Conservation (phyloP, 2,797 vertebrate species). For the Chelidonichthys spinosus region DNA sequence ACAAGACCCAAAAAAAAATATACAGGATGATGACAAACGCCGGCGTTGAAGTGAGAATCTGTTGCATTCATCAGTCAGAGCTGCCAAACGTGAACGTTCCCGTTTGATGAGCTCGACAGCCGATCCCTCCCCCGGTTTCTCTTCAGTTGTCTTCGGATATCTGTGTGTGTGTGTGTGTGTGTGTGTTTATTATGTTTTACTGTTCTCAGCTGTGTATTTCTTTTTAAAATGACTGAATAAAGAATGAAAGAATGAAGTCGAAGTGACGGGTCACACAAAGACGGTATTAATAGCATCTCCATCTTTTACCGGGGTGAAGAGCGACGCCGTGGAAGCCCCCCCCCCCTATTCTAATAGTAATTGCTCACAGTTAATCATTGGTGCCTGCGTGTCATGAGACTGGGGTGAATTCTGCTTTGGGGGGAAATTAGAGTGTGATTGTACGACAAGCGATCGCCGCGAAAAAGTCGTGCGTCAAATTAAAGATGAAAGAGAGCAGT, state of each 20-base stretch:
- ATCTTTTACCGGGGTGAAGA: constrained; percentile 46
- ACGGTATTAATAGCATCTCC: constrained; percentile 52
- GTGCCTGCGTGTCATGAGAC: constrained; percentile 76
- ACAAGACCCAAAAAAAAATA: not conserved
- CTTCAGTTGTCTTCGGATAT: constrained; percentile 13
- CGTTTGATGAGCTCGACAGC: constrained; percentile 53
- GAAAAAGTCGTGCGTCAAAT: constrained; percentile 74
- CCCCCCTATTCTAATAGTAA: constrained; percentile 67
- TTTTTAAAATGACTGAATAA: constrained; percentile 30
- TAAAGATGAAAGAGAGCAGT: constrained; percentile 74
- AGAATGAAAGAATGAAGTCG: constrained; percentile 42
- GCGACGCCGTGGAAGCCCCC: constrained; percentile 45
- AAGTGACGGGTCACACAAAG: constrained; percentile 66
- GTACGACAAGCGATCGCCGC: constrained; percentile 67
- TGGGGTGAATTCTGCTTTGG: constrained; percentile 72
- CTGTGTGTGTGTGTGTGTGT: not conserved
- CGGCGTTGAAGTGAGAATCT: constrained; percentile 8
- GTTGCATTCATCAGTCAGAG: constrained; percentile 47
- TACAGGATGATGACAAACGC: constrained; percentile 37
- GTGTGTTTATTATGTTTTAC: not conserved
- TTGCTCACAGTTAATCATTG: constrained; percentile 83
- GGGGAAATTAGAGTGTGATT: constrained; percentile 79
- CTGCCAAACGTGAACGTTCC: constrained; percentile 39
- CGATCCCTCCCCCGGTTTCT: constrained; percentile 9
- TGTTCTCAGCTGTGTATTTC: not conserved